These are phyloP conservation scores for Aquatica leii DNA, from an alignment of 2,888 invertebrate genomes.

Conservation along the genomic window DNA sequence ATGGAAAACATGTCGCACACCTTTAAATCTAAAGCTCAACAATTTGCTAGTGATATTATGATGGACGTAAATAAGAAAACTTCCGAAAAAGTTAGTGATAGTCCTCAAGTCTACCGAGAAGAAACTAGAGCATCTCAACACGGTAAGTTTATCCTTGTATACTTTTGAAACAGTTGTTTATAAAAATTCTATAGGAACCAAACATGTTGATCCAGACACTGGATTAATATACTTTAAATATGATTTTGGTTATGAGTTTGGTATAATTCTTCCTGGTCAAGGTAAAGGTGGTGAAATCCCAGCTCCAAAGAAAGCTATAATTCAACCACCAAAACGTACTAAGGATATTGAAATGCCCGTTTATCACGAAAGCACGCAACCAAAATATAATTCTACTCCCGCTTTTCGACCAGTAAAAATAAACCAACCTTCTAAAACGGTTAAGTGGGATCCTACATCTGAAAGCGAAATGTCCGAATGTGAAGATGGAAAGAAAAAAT, in stretches of 20 bases:
- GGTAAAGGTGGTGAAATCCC: slow-evolving; percentile 63
- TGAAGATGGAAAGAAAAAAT: slow-evolving; percentile 61
- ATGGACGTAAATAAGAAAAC: slow-evolving; percentile 65
- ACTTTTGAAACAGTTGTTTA: not conserved
- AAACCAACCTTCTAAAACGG: slow-evolving; percentile 58
- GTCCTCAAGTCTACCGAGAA: slow-evolving; percentile 75
- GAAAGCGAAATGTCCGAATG: slow-evolving; percentile 70
- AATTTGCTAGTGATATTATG: slow-evolving; percentile 72
- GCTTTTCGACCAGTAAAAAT: slow-evolving; percentile 60
- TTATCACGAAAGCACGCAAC: slow-evolving; percentile 67
- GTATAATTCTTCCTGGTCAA: slow-evolving; percentile 74
- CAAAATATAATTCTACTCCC: slow-evolving; percentile 46
- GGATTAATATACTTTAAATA: slow-evolving; percentile 83
- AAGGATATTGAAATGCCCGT: slow-evolving; percentile 73
- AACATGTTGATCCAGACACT: slow-evolving; percentile 78
- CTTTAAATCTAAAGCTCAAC: slow-evolving; percentile 74
- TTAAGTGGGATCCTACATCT: slow-evolving; percentile 70
- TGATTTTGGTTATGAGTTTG: slow-evolving; percentile 83
- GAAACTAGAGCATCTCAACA: slow-evolving; percentile 75
- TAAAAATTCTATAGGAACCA: slow-evolving; percentile 66
- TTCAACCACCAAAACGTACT: slow-evolving; percentile 65
- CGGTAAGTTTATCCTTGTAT: slow-evolving; percentile 63
- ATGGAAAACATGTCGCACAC: slow-evolving; percentile 73
- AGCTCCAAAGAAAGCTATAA: slow-evolving; percentile 59
- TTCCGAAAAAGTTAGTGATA: slow-evolving; percentile 60